Evolutionary conservation across 1,140 invertebrate genomes (phyloP), one percentile per base, ranked within the genome.

Genomic region (Acromyrmex echinatior): DNA sequence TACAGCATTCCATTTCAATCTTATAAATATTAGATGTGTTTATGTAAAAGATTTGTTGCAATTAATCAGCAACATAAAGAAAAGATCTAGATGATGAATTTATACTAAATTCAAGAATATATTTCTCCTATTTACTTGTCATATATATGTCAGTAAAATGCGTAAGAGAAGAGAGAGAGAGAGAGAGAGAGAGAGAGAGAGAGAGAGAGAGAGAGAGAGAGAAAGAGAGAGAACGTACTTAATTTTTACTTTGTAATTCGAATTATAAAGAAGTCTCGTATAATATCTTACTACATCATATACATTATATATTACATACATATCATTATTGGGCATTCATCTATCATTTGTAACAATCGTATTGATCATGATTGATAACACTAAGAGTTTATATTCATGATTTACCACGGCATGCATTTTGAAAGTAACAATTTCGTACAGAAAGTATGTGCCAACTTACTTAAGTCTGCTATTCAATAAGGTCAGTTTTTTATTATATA

Each of bases 251-350:
- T 51, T 12, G 3, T 35, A 60, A 81, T 49, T 90, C 21, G 73
- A 53, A 87, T 84, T 73, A 86, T 60, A 58, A 87, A 78, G 39
- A 76, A 87, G 62, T 45, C 78, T 86, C 78, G 78, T 91, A 86
- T 87, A 87, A 68, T 74, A 76, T 88, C 86, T 76, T 84, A 86
- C 88, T 87, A 88, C 86, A 88, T 71, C 2, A 2, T 51, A 51
- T 51, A 16, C 2, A 45, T 45, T 45, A 45, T 45, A 45, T 45
- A 45, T 45, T 45, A 45, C 87, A 76, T 90, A 93, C 93, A 93
- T 94, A 94, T 94, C 94, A 93, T 88, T 92, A 93, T 89, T 92
- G 92, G 93, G 91, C 92, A 94, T 93, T 94, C 91, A 86, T 86
- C 86, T 89, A 87, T 80, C 70, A 87, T 86, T 85, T 71, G 14